phyloP scores from a whole-genome alignment of 1,140 invertebrate genomes.

The Uloborus diversus region DNA sequence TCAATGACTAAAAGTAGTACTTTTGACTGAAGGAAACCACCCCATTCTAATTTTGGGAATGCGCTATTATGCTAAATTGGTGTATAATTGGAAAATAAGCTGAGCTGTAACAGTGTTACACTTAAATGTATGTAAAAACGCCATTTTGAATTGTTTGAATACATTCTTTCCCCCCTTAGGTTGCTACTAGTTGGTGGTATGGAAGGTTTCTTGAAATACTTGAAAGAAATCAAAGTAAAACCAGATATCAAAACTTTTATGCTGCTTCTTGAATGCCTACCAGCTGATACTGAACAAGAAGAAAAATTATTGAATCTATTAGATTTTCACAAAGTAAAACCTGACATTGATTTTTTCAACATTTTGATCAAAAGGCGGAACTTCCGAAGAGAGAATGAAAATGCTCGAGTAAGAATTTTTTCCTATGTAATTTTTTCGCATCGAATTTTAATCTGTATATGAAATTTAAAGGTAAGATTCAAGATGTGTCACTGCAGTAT shows the following conservation, averaged over 20 bases:
- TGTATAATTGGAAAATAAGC: too few relatives aligned
- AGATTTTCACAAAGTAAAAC: slow-evolving; percentile 69
- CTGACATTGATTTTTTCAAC: slow-evolving; percentile 86
- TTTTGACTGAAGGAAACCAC: too few relatives aligned
- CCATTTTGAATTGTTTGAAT: too few relatives aligned
- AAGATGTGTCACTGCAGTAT: neutral
- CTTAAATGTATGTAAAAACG: too few relatives aligned
- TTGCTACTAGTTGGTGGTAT: slow-evolving; percentile 84
- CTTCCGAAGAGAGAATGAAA: slow-evolving; percentile 72
- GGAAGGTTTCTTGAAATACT: slow-evolving; percentile 76
- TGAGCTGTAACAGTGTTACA: too few relatives aligned
- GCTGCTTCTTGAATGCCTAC: slow-evolving; percentile 77
- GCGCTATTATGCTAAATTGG: too few relatives aligned
- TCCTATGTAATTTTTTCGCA: neutral
- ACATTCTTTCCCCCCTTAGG: slow-evolving; percentile 63
- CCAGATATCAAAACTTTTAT: slow-evolving; percentile 84
- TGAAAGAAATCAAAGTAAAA: slow-evolving; percentile 73
- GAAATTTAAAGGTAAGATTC: neutral
- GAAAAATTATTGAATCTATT: slow-evolving; percentile 73
- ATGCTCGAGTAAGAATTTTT: slow-evolving; percentile 72
- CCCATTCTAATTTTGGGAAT: too few relatives aligned
- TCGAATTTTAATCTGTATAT: neutral
- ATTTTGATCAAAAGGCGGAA: slow-evolving; percentile 82
- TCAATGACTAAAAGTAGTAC: too few relatives aligned
- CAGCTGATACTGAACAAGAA: slow-evolving; percentile 74